Evolutionary conservation across 1,140 invertebrate genomes (phyloP), one percentile per base, ranked within the genome.

Genomic region (Caerostris extrusa): DNA sequence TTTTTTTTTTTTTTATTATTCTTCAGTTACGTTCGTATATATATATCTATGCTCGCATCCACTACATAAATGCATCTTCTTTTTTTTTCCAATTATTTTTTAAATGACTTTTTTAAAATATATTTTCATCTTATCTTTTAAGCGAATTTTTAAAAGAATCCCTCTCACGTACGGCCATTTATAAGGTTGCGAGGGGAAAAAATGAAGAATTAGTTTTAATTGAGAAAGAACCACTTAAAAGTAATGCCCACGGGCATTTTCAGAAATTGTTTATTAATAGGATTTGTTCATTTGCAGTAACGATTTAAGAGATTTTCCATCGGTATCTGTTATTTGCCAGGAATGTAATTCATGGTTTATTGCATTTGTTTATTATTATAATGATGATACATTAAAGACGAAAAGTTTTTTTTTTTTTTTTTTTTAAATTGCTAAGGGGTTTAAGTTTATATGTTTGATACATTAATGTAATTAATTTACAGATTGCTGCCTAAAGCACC

Each of bases 161-260:
- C 61, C n/a, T 67, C n/a, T 50, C 10, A 12, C 50, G 12, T 77
- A 12, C 50, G 12, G 34, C 50, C 69, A 34, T 77, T 34, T 77
- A 77, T 10, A 34, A 69, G 5, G 19, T 19, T n/a, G 17, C 19
- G 67, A 19, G 10, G 50, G 10, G n/a, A 4, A n/a, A 53, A 77
- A 77, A 77, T 77, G 19, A 53, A 77, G 69, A 77, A 77, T 77
- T 77, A 53, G 69, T 77, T 77, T 77, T 77, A 77, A 77, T 77
- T 77, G 69, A 12, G 19, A 50, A 77, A 34, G 7, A 77, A 53
- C 34, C 5, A 77, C 34, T 50, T 77, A 53, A 77, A 77, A 5
- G 1, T 50, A 77, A 50, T 34, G 19, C 5, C 14, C 2, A 4
- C 69, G 50, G 50, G 69, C 34, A 7, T 77, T 77, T 77, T 34